These are phyloP conservation scores for Imbricaverruca yamaguchii DNA, from an alignment of 2,888 invertebrate species.

Conservation along the genomic window DNA sequence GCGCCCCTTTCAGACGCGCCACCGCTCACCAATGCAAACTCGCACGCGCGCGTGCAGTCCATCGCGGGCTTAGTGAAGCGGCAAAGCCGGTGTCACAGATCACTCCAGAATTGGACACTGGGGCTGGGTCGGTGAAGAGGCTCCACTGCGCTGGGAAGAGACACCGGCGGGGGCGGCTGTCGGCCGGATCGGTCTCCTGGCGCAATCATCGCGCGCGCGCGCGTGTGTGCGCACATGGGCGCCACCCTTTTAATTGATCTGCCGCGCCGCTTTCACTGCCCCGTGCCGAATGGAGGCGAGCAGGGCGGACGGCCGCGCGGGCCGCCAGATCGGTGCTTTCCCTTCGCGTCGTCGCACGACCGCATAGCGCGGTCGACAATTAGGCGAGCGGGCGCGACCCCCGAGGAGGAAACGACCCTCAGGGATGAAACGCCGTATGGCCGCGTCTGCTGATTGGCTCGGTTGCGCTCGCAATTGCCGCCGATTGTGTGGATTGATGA, in stretches of 20 bases:
- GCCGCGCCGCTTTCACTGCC: not conserved
- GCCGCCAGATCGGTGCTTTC: not conserved
- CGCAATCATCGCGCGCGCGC: not conserved
- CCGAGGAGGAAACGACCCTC: not conserved
- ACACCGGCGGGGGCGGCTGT: not conserved
- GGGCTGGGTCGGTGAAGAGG: not conserved
- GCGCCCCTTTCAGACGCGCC: not conserved
- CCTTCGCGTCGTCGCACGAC: not conserved
- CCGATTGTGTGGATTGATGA: too few species aligned
- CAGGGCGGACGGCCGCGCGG: not conserved
- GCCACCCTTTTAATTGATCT: constrained; percentile 1
- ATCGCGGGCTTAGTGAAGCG: not conserved
- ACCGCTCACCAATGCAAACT: not conserved
- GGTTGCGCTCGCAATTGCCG: too few species aligned
- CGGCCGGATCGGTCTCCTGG: not conserved
- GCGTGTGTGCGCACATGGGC: not conserved
- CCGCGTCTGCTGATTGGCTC: too few species aligned
- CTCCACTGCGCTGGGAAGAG: not conserved
- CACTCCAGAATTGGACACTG: not conserved
- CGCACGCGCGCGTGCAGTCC: not conserved
- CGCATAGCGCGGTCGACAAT: not conserved
- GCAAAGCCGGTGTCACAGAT: not conserved
- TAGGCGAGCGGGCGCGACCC: not conserved
- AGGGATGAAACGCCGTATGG: too few species aligned
- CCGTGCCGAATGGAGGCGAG: not conserved